Evolutionary conservation across 1,140 invertebrate genomes (phyloP).

Genomic region (Trichonephila clavipes): DNA sequence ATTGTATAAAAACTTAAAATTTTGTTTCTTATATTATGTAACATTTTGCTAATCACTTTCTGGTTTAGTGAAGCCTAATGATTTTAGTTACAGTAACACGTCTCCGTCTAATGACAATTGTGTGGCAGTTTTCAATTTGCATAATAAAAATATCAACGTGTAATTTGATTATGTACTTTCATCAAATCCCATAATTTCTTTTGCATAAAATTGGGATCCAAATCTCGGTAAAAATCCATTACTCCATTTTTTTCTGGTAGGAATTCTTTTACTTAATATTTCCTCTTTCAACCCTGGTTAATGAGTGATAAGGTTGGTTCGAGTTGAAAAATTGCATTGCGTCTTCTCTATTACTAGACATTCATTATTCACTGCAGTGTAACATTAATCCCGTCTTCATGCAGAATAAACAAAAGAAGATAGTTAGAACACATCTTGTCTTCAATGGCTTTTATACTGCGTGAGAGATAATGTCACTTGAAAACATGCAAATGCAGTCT

Average conservation of each 20-base stretch:
- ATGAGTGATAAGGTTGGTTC: conserved; percentile 25
- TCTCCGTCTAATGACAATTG: too few species aligned
- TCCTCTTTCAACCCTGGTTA: background rate
- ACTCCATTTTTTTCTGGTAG: background rate
- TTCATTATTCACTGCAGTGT: conserved; percentile 14
- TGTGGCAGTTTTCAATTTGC: too few species aligned
- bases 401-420: conserved; percentile 19
- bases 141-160: too few species aligned
- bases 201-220: background rate
- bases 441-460: background rate
- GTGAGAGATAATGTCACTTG: background rate
- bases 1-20: too few species aligned
- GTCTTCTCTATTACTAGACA: background rate
- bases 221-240: background rate
- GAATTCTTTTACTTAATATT: background rate
- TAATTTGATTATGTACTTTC: too few species aligned
- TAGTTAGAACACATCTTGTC: background rate
- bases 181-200: too few species aligned
- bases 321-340: conserved; percentile 7
- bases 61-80: too few species aligned
- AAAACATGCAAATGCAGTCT: conserved; percentile 35
- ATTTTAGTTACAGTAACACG: too few species aligned
- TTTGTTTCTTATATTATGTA: too few species aligned
- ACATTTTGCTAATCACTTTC: too few species aligned
- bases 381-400: background rate